Conservation (phyloP, 2,113 vertebrate species). For the Mormyrus iriodes region DNA sequence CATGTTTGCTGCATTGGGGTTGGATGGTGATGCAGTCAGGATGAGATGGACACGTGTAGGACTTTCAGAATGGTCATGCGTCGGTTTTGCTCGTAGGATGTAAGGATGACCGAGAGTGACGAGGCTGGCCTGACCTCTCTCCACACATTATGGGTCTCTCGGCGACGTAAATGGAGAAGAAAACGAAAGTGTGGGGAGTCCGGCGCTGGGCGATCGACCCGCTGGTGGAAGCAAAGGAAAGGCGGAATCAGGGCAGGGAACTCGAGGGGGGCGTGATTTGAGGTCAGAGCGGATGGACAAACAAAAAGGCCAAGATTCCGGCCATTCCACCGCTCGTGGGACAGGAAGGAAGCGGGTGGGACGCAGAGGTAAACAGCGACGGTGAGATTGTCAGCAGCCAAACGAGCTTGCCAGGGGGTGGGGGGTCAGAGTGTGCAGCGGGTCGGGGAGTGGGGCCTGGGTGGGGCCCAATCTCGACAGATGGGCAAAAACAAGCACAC, state of each 20-base stretch:
- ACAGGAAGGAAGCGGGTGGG: constrained; percentile 11
- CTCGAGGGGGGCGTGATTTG: not conserved
- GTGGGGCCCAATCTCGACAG: not conserved
- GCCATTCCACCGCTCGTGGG: not conserved
- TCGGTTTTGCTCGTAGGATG: not conserved
- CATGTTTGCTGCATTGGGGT: not conserved
- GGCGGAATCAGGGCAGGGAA: not conserved
- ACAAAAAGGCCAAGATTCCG: constrained; percentile 8
- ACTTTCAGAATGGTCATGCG: not conserved
- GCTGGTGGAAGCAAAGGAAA: not conserved
- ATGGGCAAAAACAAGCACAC: not conserved
- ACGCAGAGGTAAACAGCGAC: not conserved
- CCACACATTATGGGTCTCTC: not conserved
- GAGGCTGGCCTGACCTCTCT: not conserved
- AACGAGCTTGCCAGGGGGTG: not conserved
- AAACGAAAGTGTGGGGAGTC: not conserved
- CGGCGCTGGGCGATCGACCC: no score
- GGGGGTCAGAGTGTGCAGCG: not conserved
- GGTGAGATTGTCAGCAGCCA: not conserved
- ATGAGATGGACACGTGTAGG: not conserved
- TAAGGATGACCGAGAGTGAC: not conserved
- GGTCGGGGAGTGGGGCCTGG: not conserved
- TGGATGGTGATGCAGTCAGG: not conserved
- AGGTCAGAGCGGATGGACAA: not conserved
- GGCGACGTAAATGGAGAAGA: not conserved